A percentile compares a stretch with the other conserved stretches of the same genome.
These are phyloP conservation scores for Terrapene triunguis DNA, from an alignment of 2,113 vertebrate genomes.

Conservation along the genomic window DNA sequence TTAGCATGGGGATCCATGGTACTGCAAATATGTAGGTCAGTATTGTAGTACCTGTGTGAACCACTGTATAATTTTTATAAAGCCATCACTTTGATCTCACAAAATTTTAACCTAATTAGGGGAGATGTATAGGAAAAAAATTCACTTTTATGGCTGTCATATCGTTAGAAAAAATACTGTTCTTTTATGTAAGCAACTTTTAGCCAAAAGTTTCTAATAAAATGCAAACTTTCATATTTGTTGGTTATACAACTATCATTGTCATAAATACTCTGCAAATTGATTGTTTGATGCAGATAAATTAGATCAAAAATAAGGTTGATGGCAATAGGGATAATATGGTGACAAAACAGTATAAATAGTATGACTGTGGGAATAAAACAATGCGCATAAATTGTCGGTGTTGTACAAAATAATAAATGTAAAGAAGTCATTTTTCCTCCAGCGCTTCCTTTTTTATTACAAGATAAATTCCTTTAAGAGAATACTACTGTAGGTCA, in stretches of 20 bases:
- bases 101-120: slow-evolving; percentile 30
- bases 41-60: slow-evolving; percentile 41
- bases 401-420: not conserved
- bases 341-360: not conserved
- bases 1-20: not conserved
- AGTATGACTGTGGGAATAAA: not conserved
- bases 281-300: not conserved
- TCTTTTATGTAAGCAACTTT: not conserved
- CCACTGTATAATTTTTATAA: slow-evolving; percentile 23
- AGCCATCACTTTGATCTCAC: slow-evolving; percentile 8
- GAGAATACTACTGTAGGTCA: not conserved
- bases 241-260: not conserved
- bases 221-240: not conserved
- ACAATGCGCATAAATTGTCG: not conserved
- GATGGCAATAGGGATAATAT: slow-evolving; percentile 9
- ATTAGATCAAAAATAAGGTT: slow-evolving; percentile 15
- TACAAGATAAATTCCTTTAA: not conserved
- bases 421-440: slow-evolving; percentile 4
- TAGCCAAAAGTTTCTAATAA: too few relatives aligned
- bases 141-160: slow-evolving; percentile 18
- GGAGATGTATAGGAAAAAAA: not conserved
- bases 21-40: not conserved
- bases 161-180: not conserved
- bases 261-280: slow-evolving; percentile 5
- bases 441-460: not conserved